Conservation (phyloP, 2,888 invertebrate genomes). For the Drosophila differens region DNA sequence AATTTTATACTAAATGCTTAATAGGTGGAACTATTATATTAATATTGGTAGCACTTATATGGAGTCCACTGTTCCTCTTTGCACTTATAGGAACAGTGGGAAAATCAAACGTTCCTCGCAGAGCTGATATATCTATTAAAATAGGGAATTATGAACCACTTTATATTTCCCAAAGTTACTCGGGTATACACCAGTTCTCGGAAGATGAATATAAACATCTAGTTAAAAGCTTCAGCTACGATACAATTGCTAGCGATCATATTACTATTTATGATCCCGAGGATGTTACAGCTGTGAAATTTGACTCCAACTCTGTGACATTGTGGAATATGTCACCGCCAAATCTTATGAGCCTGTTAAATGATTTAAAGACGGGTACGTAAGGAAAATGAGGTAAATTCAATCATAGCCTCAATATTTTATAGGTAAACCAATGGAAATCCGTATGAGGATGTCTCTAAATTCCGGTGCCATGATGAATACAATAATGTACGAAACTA, state of each 20-base stretch:
- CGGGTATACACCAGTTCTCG: slow-evolving; percentile 89
- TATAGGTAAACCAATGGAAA: slow-evolving; percentile 39
- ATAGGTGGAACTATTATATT: slow-evolving; percentile 95
- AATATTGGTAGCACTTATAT: slow-evolving; percentile 95
- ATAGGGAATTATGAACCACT: slow-evolving; percentile 96
- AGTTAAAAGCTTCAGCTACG: slow-evolving; percentile 87
- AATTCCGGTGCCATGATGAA: slow-evolving; percentile 23
- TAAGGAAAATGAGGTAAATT: not conserved
- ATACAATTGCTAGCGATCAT: slow-evolving; percentile 55
- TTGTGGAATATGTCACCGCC: slow-evolving; percentile 71
- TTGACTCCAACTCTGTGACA: slow-evolving; percentile 62
- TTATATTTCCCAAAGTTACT: slow-evolving; percentile 94
- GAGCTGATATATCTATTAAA: slow-evolving; percentile 92
- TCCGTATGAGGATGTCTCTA: slow-evolving; percentile 51
- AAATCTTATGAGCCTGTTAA: slow-evolving; percentile 51
- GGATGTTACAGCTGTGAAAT: slow-evolving; percentile 60
- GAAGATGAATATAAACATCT: slow-evolving; percentile 87
- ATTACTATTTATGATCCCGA: slow-evolving; percentile 55
- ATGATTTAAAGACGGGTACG: slow-evolving; percentile 49
- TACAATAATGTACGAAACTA: slow-evolving; percentile 39
- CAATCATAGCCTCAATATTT: not conserved
- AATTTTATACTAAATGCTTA: slow-evolving; percentile 92
- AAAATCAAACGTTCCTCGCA: slow-evolving; percentile 92
- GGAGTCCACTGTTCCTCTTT: slow-evolving; percentile 98
- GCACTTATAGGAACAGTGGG: slow-evolving; percentile 97